Percentiles rank a stretch among this genome's conserved stretches.
phyloP scores from a whole-genome alignment of 1,140 invertebrate genomes.

The Aphidius ervi region DNA sequence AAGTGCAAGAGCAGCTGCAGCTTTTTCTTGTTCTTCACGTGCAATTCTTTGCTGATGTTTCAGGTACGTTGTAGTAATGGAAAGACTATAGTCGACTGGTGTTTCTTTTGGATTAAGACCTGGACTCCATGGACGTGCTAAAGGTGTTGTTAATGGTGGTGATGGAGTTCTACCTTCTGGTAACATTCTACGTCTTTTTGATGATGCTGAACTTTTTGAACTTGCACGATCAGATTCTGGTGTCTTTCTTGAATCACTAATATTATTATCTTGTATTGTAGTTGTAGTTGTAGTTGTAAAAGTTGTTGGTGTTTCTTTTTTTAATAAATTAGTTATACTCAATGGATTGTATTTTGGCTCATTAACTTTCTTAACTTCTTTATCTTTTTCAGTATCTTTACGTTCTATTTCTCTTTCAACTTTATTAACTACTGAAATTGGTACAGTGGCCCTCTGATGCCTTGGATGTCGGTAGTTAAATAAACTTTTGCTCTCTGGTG shows the following conservation, averaged over 20 bases:
- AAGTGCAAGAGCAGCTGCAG: slow-evolving; percentile 16
- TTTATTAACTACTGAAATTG: slow-evolving; percentile 36
- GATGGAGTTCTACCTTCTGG: slow-evolving; percentile 47
- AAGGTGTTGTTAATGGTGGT: slow-evolving; percentile 37
- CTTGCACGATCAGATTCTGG: slow-evolving; percentile 46
- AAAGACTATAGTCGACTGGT: slow-evolving; percentile 73
- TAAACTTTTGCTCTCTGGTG: slow-evolving; percentile 40
- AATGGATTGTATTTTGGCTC: slow-evolving; percentile 63
- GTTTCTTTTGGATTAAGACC: slow-evolving; percentile 43
- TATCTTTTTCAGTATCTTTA: slow-evolving; percentile 19
- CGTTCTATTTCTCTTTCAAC: slow-evolving; percentile 23
- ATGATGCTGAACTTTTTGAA: slow-evolving; percentile 42
- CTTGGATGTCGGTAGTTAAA: slow-evolving; percentile 44
- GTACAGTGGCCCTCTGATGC: slow-evolving; percentile 26
- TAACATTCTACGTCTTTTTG: slow-evolving; percentile 49
- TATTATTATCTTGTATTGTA: slow-evolving; percentile 16
- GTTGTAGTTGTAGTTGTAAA: background rate
- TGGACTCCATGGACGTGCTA: slow-evolving; percentile 43
- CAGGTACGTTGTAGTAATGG: slow-evolving; percentile 81
- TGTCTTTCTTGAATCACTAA: slow-evolving; percentile 40
- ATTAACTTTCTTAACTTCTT: slow-evolving; percentile 40
- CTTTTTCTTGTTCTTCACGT: slow-evolving; percentile 38
- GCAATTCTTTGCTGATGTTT: slow-evolving; percentile 67
- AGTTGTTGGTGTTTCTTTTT: slow-evolving; percentile 55
- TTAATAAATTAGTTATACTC: slow-evolving; percentile 64